Conservation (phyloP, 2,888 invertebrate species). For the Mycalesis mineus region DNA sequence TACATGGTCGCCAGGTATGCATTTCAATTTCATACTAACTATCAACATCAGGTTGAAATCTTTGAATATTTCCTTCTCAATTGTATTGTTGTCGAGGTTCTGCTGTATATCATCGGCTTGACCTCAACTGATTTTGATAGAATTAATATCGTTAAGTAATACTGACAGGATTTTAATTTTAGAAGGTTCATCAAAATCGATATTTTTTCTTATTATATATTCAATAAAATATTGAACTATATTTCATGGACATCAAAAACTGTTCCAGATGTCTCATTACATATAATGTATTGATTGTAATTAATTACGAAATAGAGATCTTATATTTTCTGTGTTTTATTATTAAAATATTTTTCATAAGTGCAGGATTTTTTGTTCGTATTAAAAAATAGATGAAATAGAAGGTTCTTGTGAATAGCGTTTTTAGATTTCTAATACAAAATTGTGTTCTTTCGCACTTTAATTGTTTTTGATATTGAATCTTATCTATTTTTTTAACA, state of each 20-base stretch:
- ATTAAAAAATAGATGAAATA: conserved; percentile 27
- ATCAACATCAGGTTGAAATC: neutral
- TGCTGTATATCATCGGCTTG: neutral
- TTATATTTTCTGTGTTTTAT: neutral
- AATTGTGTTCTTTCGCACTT: conserved; percentile 28
- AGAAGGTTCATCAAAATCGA: neutral
- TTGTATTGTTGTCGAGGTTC: neutral
- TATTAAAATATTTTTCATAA: neutral
- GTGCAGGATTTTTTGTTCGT: conserved; percentile 17
- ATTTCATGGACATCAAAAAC: neutral
- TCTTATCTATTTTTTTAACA: too few species aligned
- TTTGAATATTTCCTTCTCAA: neutral
- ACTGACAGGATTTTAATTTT: neutral
- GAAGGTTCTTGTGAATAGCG: conserved; percentile 21
- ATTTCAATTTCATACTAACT: conserved; percentile 39
- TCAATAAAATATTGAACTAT: neutral
- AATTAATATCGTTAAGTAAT: neutral
- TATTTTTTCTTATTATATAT: neutral
- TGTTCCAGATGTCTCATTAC: conserved; percentile 16
- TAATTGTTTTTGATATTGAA: neutral
- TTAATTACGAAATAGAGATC: neutral
- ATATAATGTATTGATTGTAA: neutral
- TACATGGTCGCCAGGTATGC: conserved; percentile 79
- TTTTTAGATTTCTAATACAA: conserved; percentile 26
- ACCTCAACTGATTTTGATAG: neutral